Evolutionary conservation across 2,113 vertebrate genomes (phyloP).

Genomic region (Pongo abelii): DNA sequence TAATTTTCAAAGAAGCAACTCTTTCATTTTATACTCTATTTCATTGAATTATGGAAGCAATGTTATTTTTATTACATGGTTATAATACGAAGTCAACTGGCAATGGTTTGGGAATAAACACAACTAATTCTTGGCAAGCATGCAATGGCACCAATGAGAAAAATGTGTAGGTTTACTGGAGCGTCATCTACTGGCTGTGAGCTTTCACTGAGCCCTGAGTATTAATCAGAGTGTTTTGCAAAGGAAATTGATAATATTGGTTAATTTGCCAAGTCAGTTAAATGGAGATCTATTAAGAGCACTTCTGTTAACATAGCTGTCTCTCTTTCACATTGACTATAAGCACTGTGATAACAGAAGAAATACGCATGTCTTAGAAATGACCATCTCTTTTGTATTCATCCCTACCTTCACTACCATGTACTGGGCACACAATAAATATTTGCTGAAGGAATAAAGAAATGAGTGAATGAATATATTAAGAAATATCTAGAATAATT

Average conservation of each 20-base stretch:
- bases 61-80: constrained; percentile 59
- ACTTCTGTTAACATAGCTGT: not conserved
- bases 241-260: constrained; percentile 16
- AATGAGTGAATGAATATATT: not conserved
- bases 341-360: not conserved
- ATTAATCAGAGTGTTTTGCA: constrained; percentile 47
- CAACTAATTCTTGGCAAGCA: constrained; percentile 65
- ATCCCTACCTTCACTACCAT: not conserved
- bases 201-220: constrained; percentile 21
- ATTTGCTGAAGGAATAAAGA: not conserved
- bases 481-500: not conserved
- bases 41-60: constrained; percentile 27
- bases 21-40: constrained; percentile 8
- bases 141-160: not conserved
- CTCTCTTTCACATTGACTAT: not conserved
- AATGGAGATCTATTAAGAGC: not conserved
- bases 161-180: constrained; percentile 51
- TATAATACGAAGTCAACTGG: constrained; percentile 60
- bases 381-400: not conserved
- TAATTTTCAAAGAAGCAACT: constrained; percentile 26
- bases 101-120: constrained; percentile 62
- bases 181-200: not conserved
- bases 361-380: not conserved
- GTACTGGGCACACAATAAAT: not conserved
- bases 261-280: constrained; percentile 46